Conservation (phyloP, 2,113 vertebrate species). For the Ceratotherium simum region DNA sequence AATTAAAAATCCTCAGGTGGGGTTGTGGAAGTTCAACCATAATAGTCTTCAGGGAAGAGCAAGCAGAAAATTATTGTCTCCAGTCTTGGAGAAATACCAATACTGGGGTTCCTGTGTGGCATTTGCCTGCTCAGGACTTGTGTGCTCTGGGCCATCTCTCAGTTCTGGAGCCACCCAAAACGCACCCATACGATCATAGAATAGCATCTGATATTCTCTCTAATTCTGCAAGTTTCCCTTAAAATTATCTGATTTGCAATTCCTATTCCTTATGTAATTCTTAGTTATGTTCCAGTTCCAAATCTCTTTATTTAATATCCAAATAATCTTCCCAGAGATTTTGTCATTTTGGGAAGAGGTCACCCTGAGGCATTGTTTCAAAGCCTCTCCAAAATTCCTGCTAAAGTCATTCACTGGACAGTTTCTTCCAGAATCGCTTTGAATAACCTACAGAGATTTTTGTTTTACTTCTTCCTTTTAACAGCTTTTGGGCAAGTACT, state of each 20-base stretch:
- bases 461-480: neutral
- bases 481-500: neutral
- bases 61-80: neutral
- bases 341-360: neutral
- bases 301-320: neutral
- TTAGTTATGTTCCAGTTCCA: neutral
- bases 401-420: neutral
- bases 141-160: neutral
- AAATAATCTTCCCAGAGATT: constrained; percentile 34
- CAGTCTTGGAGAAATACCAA: neutral
- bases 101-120: neutral
- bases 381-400: neutral
- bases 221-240: constrained; percentile 21
- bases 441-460: neutral
- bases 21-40: neutral
- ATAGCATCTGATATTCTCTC: neutral
- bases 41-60: neutral
- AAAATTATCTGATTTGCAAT: neutral
- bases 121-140: neutral
- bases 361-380: neutral
- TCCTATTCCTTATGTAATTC: neutral
- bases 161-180: neutral
- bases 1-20: constrained; percentile 17
- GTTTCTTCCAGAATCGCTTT: neutral
- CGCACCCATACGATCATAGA: neutral